Percentiles rank a stretch among this genome's conserved stretches.
Conservation (phyloP, 2,888 invertebrate species). For the Oligia strigilis region DNA sequence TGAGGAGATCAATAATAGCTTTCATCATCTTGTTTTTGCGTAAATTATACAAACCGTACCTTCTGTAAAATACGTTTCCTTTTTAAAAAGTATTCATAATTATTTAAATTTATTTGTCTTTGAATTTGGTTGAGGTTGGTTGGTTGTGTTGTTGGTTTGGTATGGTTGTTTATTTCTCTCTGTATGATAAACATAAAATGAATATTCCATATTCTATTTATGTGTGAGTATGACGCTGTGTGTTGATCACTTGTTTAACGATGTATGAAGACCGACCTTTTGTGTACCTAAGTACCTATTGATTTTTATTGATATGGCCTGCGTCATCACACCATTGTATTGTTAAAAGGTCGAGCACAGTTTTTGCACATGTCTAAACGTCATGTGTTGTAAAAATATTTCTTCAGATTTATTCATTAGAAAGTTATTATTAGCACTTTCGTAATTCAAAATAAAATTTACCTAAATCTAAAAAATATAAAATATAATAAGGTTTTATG, state of each 20-base stretch:
- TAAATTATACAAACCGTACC: background rate
- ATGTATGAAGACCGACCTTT: constrained; percentile 44
- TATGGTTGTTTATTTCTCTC: constrained; percentile 6
- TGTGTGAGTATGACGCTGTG: constrained; percentile 25
- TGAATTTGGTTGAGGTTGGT: background rate
- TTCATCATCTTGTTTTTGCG: constrained; percentile 9
- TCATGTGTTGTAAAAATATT: background rate
- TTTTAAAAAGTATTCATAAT: background rate
- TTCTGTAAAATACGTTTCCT: background rate
- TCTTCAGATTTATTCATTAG: background rate
- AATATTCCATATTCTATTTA: constrained; percentile 7
- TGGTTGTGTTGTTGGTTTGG: background rate
- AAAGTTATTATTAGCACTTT: background rate
- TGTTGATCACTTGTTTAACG: constrained; percentile 56
- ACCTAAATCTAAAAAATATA: background rate
- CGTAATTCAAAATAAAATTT: background rate
- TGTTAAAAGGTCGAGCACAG: constrained; percentile 10
- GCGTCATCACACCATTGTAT: constrained; percentile 35
- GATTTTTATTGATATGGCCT: constrained; percentile 55
- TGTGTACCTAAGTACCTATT: constrained; percentile 21
- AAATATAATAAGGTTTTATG: too few species aligned
- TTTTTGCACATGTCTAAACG: background rate
- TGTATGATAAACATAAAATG: constrained; percentile 2
- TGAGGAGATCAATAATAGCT: background rate
- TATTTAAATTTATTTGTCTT: background rate